phyloP scores from a whole-genome alignment of 2,797 vertebrate genomes.

The Rhynchonycteris naso region DNA sequence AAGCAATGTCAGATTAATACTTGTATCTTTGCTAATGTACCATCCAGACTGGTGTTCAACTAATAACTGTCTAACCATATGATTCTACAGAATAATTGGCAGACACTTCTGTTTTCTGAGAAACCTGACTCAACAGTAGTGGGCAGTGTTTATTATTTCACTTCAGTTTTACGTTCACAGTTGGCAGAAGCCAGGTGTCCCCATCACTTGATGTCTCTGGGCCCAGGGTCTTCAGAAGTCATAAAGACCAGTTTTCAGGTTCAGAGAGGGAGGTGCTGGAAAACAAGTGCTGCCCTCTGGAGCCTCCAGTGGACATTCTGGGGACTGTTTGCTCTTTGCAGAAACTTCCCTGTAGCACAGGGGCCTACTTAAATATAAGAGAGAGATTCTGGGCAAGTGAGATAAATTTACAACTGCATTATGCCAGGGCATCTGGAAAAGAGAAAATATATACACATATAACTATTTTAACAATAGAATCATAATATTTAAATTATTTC shows the following conservation, averaged over 20 bases:
- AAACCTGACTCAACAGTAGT: neutral
- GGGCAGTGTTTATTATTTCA: neutral
- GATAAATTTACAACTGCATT: neutral
- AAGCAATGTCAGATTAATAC: neutral
- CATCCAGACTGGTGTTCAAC: neutral
- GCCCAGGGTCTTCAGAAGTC: neutral
- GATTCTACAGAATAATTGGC: neutral
- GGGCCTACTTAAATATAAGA: neutral
- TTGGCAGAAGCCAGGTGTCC: neutral
- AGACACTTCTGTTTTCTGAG: slow-evolving; percentile 38
- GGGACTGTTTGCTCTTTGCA: neutral
- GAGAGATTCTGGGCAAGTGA: neutral
- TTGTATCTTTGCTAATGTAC: neutral
- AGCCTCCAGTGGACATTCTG: neutral
- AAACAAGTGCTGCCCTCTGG: neutral
- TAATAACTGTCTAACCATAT: neutral
- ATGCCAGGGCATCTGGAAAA: neutral
- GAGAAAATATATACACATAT: neutral
- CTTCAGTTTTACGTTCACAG: neutral
- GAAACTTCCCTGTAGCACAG: neutral
- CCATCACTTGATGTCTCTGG: neutral
- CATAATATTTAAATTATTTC: neutral
- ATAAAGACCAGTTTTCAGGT: neutral
- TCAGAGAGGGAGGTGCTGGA: neutral
- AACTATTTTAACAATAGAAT: neutral